Conservation (phyloP, 2,797 vertebrate species). For the Zalophus californianus region DNA sequence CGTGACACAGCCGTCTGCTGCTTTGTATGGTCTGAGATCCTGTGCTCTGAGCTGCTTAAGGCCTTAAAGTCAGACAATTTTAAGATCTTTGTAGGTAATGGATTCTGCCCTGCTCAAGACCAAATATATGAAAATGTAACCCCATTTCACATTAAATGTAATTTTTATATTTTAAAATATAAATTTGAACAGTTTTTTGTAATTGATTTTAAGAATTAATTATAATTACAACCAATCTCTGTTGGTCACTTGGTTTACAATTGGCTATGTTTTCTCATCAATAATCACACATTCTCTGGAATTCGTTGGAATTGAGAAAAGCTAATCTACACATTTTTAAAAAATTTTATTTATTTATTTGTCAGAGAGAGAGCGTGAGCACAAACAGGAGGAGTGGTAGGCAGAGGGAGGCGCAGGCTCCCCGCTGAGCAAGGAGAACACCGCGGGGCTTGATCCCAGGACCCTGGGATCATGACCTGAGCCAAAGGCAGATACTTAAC, state of each 20-base stretch:
- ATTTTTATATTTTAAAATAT: slow-evolving; percentile 10
- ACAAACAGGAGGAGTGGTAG: no score
- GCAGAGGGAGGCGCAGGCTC: no score
- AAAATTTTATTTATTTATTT: no score
- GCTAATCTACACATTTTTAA: neutral
- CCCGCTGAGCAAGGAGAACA: no score
- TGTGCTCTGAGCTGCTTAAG: neutral
- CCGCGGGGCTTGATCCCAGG: no score
- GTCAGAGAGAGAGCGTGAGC: no score
- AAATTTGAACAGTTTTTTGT: neutral
- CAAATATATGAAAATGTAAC: neutral
- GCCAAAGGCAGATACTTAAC: no score
- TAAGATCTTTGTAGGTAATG: neutral
- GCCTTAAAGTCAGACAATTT: neutral
- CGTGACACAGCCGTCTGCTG: neutral
- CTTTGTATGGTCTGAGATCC: neutral
- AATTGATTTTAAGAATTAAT: neutral
- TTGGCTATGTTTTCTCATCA: neutral
- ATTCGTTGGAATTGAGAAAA: neutral
- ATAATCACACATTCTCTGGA: neutral
- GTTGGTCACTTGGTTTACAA: neutral
- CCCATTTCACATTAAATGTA: neutral
- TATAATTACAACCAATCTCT: neutral
- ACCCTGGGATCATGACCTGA: no score
- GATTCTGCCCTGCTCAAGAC: neutral